Conservation (phyloP, 1,140 invertebrate genomes). For the Cardiocondyla obscurior region DNA sequence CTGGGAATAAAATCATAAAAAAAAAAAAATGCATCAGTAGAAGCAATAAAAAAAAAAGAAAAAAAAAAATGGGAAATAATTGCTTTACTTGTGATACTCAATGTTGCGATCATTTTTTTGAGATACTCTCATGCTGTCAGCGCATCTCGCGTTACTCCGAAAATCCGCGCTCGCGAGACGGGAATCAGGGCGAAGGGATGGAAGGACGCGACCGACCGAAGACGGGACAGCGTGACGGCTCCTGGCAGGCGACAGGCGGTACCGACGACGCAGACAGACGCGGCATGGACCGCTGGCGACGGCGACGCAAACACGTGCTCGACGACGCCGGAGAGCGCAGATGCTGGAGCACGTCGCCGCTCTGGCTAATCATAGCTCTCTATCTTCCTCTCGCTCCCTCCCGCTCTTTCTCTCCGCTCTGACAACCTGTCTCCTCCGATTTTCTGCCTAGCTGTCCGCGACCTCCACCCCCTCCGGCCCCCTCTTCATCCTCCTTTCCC, state of each 20-base stretch:
- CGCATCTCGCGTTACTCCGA: background rate
- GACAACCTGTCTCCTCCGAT: conserved; percentile 84
- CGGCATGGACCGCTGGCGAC: conserved; percentile 57
- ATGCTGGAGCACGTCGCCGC: conserved; percentile 70
- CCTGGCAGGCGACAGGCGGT: conserved; percentile 83
- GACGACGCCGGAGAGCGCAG: conserved; percentile 73
- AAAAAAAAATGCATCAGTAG: no score
- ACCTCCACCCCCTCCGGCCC: conserved; percentile 57
- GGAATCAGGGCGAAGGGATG: conserved; percentile 29
- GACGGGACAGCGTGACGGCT: conserved; percentile 84
- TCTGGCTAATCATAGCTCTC: conserved; percentile 82
- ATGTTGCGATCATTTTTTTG: no score
- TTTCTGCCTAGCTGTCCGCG: conserved; percentile 80
- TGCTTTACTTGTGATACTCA: no score
- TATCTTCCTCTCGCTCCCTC: background rate
- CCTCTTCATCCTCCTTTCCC: conserved; percentile 23
- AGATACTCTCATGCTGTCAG: background rate
- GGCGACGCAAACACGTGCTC: conserved; percentile 77
- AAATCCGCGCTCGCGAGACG: background rate
- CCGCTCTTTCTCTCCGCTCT: conserved; percentile 65
- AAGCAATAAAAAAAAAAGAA: no score
- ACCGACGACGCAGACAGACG: conserved; percentile 69
- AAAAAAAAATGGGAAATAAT: no score
- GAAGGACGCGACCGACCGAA: conserved; percentile 68
- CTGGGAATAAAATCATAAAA: no score